phyloP scores from a whole-genome alignment of 2,888 invertebrate genomes.

The Oxytorus armatus region DNA sequence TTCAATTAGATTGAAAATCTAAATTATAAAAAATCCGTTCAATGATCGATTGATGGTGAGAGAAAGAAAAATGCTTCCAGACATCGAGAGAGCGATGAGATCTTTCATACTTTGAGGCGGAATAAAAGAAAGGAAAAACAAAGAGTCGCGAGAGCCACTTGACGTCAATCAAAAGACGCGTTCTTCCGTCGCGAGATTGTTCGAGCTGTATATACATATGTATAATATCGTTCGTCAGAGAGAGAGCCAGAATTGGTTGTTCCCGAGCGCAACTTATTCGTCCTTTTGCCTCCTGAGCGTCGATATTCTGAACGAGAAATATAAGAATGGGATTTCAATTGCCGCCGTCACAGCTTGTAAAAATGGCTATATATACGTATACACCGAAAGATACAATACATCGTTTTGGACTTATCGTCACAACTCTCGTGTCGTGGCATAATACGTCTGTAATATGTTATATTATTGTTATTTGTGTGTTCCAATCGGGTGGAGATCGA shows the following conservation, averaged over 20 bases:
- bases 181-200: conserved; percentile 39
- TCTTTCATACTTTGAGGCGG: too few relatives aligned
- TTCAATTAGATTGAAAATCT: background rate
- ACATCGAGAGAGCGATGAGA: conserved; percentile 12
- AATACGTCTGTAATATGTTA: conserved; percentile 38
- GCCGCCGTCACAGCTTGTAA: conserved; percentile 29
- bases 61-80: conserved; percentile 7
- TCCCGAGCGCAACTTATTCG: background rate
- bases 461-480: conserved; percentile 21
- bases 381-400: conserved; percentile 54
- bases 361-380: conserved; percentile 32
- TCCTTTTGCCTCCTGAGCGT: conserved; percentile 17
- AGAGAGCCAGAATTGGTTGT: conserved; percentile 33
- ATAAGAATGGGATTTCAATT: conserved; percentile 58
- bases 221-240: conserved; percentile 16
- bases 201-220: background rate
- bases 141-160: conserved; percentile 53
- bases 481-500: too few relatives aligned
- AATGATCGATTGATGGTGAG: background rate
- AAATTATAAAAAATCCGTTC: background rate
- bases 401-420: conserved; percentile 63
- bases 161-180: conserved; percentile 63
- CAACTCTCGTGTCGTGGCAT: conserved; percentile 61
- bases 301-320: conserved; percentile 2
- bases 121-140: conserved; percentile 21